These are phyloP conservation scores for Yponomeuta cagnagella DNA, from an alignment of 2,888 invertebrate species.

Conservation along the genomic window DNA sequence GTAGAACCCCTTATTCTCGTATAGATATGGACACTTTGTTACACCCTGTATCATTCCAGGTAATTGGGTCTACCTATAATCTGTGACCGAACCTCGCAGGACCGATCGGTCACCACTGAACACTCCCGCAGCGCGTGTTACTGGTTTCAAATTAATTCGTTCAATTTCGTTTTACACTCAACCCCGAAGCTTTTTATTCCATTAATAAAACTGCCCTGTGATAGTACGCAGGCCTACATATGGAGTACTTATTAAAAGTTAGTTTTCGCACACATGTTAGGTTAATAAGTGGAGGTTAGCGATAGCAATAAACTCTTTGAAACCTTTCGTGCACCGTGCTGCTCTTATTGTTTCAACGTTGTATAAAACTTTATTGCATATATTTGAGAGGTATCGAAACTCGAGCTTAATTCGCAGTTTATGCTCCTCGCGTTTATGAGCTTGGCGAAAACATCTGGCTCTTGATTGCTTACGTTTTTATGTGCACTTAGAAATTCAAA, in stretches of 20 bases:
- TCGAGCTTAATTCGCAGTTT: slow-evolving; percentile 65
- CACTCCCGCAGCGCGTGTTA: slow-evolving; percentile 9
- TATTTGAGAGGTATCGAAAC: slow-evolving; percentile 64
- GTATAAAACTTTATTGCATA: slow-evolving; percentile 54
- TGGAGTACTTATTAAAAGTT: not conserved
- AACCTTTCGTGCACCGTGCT: not conserved
- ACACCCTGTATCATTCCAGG: too few relatives aligned
- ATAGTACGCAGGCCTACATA: not conserved
- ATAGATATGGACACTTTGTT: too few relatives aligned
- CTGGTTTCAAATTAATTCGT: slow-evolving; percentile 11
- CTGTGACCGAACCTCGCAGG: not conserved
- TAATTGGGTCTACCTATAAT: too few relatives aligned
- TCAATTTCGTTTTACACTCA: not conserved
- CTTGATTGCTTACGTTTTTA: slow-evolving; percentile 69
- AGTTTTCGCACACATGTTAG: not conserved
- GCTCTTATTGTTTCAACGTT: slow-evolving; percentile 33
- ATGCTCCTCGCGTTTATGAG: slow-evolving; percentile 62
- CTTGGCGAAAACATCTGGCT: slow-evolving; percentile 64
- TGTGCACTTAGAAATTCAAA: slow-evolving; percentile 58
- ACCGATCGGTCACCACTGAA: slow-evolving; percentile 9
- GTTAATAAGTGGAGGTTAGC: not conserved
- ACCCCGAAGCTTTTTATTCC: not conserved
- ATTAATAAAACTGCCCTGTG: not conserved
- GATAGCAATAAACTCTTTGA: not conserved
- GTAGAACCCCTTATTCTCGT: too few relatives aligned